Percentiles rank a stretch among this genome's conserved stretches.
phyloP scores from a whole-genome alignment of 2,888 invertebrate genomes.

The Drosophila anomelani region DNA sequence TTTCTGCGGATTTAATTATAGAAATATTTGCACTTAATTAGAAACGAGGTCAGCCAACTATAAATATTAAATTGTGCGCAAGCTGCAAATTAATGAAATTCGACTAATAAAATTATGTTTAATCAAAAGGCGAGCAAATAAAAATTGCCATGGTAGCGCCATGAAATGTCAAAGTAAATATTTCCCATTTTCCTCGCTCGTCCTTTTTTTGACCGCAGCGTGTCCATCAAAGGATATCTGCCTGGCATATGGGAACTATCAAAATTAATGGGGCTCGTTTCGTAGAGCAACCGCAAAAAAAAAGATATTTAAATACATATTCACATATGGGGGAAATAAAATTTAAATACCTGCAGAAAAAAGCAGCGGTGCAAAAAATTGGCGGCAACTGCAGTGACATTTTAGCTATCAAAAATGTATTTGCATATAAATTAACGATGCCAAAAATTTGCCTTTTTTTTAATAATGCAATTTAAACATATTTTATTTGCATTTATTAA shows the following conservation, averaged over 20 bases:
- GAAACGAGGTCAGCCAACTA: constrained; percentile 75
- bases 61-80: constrained; percentile 75
- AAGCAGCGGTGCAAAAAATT: constrained; percentile 16
- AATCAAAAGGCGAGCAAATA: constrained; percentile 35
- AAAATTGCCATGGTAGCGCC: constrained; percentile 63
- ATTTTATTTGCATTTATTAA: constrained; percentile 80
- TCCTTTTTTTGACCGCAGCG: constrained; percentile 3
- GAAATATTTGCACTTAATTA: constrained; percentile 77
- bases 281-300: constrained; percentile 56
- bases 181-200: background rate
- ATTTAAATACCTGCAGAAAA: constrained; percentile 71
- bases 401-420: constrained; percentile 80
- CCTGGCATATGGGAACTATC: constrained; percentile 69
- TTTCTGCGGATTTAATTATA: constrained; percentile 70
- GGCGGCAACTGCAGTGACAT: constrained; percentile 66
- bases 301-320: constrained; percentile 4
- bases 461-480: constrained; percentile 80
- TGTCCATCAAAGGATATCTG: constrained; percentile 73
- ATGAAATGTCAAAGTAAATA: constrained; percentile 41
- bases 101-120: constrained; percentile 77
- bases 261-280: constrained; percentile 72
- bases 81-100: constrained; percentile 76
- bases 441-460: constrained; percentile 60
- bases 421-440: constrained; percentile 78
- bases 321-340: constrained; percentile 55